Percentiles rank a stretch among this genome's conserved stretches.
phyloP scores from a whole-genome alignment of 2,888 invertebrate genomes.

The Dinocampus coccinellae region DNA sequence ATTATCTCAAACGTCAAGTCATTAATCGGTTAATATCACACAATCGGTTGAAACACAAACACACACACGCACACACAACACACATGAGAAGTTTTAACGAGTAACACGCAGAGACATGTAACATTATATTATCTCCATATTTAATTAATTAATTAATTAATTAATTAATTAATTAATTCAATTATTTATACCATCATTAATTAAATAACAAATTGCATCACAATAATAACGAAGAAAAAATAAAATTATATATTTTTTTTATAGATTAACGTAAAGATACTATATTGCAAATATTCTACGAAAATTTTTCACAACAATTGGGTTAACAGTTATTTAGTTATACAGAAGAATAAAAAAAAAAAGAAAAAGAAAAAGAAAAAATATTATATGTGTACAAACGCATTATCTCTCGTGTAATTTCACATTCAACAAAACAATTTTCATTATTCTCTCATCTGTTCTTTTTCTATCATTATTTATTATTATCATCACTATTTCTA shows the following conservation, averaged over 20 bases:
- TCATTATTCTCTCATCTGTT: neutral
- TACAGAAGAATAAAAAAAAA: too few relatives aligned
- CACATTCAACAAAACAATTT: neutral
- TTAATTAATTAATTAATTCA: neutral
- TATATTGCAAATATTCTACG: neutral
- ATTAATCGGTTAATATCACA: slow-evolving; percentile 28
- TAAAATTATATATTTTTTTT: neutral
- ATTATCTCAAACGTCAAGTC: slow-evolving; percentile 27
- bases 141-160: slow-evolving; percentile 4
- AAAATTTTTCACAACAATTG: neutral
- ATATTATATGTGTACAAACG: too few relatives aligned
- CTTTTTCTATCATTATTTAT: slow-evolving; percentile 8
- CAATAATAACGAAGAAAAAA: slow-evolving; percentile 1
- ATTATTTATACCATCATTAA: slow-evolving; percentile 12
- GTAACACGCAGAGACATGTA: too few relatives aligned
- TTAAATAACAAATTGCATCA: neutral
- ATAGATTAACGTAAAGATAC: neutral
- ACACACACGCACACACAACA: neutral
- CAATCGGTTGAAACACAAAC: too few relatives aligned
- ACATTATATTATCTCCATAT: slow-evolving; percentile 10
- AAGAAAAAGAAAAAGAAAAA: too few relatives aligned
- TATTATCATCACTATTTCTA: neutral
- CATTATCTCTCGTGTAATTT: neutral
- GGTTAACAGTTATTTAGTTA: neutral
- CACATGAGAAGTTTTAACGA: too few relatives aligned